phyloP scores from a whole-genome alignment of 1,140 invertebrate genomes.

The Temnothorax curvispinosus region DNA sequence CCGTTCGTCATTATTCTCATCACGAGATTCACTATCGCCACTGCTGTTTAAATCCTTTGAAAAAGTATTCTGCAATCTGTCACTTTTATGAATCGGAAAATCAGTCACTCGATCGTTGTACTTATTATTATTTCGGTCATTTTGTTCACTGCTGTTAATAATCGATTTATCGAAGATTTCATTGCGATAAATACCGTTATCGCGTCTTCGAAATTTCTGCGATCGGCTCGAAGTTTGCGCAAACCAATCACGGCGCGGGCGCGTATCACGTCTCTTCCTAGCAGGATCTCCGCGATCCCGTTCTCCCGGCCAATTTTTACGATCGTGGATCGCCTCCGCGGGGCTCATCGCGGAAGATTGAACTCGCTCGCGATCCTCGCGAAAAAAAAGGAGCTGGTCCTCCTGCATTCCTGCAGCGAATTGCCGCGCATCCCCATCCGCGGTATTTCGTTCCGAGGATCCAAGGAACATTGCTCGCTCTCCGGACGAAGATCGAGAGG shows the following conservation, averaged over 20 bases:
- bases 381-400: conserved; percentile 54
- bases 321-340: conserved; percentile 33
- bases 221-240: conserved; percentile 16
- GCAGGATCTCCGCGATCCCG: conserved; percentile 46
- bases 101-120: not conserved
- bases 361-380: not conserved
- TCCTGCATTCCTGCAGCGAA: conserved; percentile 42
- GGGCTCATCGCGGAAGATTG: conserved; percentile 53
- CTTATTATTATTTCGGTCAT: not conserved
- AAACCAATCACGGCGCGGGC: conserved; percentile 38
- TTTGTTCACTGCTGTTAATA: not conserved
- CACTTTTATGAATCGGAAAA: not conserved
- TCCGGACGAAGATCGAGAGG: not conserved
- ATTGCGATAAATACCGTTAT: not conserved
- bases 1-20: too few relatives aligned
- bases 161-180: not conserved
- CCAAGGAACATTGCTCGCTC: not conserved
- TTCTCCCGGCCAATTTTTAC: conserved; percentile 43
- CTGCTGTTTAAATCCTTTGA: not conserved
- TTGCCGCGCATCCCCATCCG: not conserved
- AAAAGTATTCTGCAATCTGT: not conserved
- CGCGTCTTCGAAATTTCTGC: conserved; percentile 6
- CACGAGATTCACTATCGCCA: not conserved
- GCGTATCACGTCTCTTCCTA: not conserved
- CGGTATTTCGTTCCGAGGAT: not conserved